Conservation (phyloP, 2,888 invertebrate species). For the Eupithecia pulchellata region DNA sequence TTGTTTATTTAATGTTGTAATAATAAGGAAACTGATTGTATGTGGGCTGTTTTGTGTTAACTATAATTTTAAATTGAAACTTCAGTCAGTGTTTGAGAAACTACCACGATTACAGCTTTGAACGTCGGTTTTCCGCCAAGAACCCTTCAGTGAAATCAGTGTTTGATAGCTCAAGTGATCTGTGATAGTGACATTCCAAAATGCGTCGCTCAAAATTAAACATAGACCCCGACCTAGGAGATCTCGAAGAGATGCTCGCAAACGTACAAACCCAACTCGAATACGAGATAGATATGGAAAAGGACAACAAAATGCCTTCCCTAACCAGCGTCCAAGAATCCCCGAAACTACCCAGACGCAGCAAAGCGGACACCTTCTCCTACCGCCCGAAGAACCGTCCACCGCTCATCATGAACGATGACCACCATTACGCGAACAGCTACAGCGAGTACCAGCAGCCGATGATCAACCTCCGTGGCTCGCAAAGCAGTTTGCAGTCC, state of each 20-base stretch:
- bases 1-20: neutral
- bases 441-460: conserved; percentile 64
- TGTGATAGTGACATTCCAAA: conserved; percentile 25
- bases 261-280: conserved; percentile 79
- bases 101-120: neutral
- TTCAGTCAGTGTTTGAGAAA: neutral
- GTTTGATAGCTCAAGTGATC: conserved; percentile 20
- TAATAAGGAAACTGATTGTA: neutral
- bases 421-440: conserved; percentile 54
- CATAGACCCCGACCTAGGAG: conserved; percentile 77
- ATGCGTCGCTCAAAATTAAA: conserved; percentile 76
- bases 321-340: conserved; percentile 73
- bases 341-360: conserved; percentile 68
- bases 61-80: neutral
- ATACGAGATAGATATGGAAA: conserved; percentile 76
- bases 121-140: neutral
- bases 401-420: conserved; percentile 51
- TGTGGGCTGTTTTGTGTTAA: neutral
- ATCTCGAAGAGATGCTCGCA: conserved; percentile 81
- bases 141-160: conserved; percentile 32
- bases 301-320: conserved; percentile 70
- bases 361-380: conserved; percentile 62
- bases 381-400: conserved; percentile 63
- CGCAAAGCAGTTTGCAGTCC: conserved; percentile 67
- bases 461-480: conserved; percentile 62